Base-by-base conservation (phyloP, 2,888 invertebrate genomes). In the Clepsis dumicolana region DNA sequence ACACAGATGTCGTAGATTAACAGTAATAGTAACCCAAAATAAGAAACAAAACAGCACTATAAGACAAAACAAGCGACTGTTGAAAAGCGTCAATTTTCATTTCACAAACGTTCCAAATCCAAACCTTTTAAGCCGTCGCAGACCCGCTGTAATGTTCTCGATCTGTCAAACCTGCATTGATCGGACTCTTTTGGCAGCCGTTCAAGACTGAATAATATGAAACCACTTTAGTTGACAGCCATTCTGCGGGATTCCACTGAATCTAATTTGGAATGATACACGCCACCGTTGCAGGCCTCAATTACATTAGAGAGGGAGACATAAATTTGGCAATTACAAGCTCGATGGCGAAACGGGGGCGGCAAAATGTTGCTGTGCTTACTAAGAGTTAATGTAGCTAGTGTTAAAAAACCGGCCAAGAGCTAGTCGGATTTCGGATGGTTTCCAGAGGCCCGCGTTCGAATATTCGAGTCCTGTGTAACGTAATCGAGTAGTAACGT, bases 251-350 rank as follows among this genome's bases (percentile, higher is more conserved):
- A 68, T 68, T 80, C 80, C 80, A 83, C 79, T 80, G 84, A 90
- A 92, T 92, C 90, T 90, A 92, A 93, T 93, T 93, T 90, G 80
- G 84, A 90, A 85, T 91, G 92, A 91, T 91, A 89, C 89, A 89
- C 84, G 82, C 88, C 86, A 84, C 84, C 79, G 84, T 81, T 81
- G 78, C 80, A 80, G 81, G 76, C 91, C 93, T 84, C 91, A 92
- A 92, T 91, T 89, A 86, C 87, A 88, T 91, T 92, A 90, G 86
- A 86, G 83, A 80, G 90, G 90, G 86, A 79, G 88, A 86, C 84
- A 91, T 93, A 92, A 92, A 93, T 93, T 92, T 87, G 88, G 85
- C 90, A 93, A 93, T 93, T 92, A 93, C 90, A 82, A 78, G 70
- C 84, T 80, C 80, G 82, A 88, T 90, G 84, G 87, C 82, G 86